Conservation (phyloP, 2,797 vertebrate species). For the Sorex maritimensis region DNA sequence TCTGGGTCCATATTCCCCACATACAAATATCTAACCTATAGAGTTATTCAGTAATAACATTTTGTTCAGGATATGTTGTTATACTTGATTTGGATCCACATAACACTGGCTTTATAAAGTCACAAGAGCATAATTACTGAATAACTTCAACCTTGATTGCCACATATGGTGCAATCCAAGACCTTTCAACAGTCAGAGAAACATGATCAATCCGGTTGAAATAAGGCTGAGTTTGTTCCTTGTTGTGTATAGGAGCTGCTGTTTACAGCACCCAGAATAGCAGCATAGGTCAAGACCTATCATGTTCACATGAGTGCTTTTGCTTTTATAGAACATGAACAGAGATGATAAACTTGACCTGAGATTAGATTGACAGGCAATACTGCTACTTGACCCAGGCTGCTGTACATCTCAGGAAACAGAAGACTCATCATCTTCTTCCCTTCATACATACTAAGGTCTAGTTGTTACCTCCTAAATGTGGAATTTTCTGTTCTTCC, state of each 20-base stretch:
- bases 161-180: neutral
- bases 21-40: neutral
- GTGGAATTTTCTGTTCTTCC: neutral
- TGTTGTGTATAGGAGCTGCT: neutral
- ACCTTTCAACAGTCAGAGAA: neutral
- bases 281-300: neutral
- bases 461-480: neutral
- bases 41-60: neutral
- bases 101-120: neutral
- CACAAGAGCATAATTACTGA: neutral
- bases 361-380: neutral
- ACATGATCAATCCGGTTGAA: neutral
- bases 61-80: neutral
- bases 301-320: neutral
- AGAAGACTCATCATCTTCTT: neutral
- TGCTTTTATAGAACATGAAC: neutral
- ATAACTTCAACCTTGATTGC: neutral
- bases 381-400: neutral
- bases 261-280: neutral
- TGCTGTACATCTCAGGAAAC: neutral
- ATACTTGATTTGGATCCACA: neutral
- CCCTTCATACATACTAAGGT: neutral
- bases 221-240: neutral
- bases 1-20: neutral
- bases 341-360: neutral